Evolutionary conservation across 2,113 vertebrate genomes (phyloP).

Genomic region (Corythoichthys haematopterus): DNA sequence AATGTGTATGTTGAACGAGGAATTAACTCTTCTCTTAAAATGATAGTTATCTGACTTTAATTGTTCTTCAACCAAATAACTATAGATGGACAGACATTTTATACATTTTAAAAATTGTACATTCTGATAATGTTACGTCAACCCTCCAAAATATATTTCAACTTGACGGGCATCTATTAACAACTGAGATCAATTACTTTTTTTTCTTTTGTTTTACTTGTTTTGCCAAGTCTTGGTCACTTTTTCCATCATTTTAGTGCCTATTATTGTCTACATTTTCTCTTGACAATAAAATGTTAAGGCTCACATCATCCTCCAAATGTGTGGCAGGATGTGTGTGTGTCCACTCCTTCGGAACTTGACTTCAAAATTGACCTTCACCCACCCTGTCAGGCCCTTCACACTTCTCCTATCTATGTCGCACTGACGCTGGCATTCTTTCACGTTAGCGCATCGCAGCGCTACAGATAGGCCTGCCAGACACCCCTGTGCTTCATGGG

Average conservation of each 20-base stretch:
- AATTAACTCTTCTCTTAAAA: too few species aligned
- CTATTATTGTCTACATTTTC: neutral
- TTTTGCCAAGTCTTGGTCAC: neutral
- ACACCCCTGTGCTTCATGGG: conserved; percentile 48
- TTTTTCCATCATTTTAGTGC: neutral
- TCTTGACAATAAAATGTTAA: neutral
- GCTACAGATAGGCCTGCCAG: conserved; percentile 70
- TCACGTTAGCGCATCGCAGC: conserved; percentile 76
- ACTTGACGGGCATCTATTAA: too few species aligned
- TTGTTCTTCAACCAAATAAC: too few species aligned
- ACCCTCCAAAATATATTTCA: too few species aligned
- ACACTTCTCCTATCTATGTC: conserved; percentile 75
- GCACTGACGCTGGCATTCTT: conserved; percentile 75
- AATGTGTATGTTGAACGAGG: too few species aligned
- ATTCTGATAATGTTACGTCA: too few species aligned
- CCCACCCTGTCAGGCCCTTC: conserved; percentile 43
- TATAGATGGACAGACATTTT: too few species aligned
- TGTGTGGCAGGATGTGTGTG: conserved; percentile 1
- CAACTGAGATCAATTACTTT: too few species aligned
- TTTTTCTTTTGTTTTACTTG: neutral
- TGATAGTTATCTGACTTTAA: too few species aligned
- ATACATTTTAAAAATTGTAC: too few species aligned
- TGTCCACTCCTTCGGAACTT: conserved; percentile 49
- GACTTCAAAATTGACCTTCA: conserved; percentile 71
- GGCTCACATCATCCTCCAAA: conserved; percentile 7